Evolutionary conservation across 2,113 vertebrate species (phyloP).

Genomic region (Sylvietta virens): DNA sequence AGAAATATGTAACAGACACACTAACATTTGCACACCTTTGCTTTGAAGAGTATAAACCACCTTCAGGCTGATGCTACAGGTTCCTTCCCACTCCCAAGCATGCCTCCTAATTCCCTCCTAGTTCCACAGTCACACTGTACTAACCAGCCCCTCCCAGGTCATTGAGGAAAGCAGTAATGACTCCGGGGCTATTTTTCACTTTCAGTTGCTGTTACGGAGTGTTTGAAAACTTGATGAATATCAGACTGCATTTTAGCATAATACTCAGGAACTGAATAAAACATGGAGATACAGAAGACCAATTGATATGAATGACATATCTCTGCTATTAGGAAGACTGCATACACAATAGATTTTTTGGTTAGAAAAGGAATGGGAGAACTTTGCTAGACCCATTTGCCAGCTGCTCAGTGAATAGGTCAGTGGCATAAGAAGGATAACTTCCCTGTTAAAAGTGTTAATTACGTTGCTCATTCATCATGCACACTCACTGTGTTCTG

Average conservation of each 20-base stretch:
- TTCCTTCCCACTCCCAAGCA: background rate
- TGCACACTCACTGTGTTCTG: background rate
- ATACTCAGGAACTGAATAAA: constrained; percentile 64
- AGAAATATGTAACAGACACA: background rate
- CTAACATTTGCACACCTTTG: background rate
- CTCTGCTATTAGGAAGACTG: constrained; percentile 61
- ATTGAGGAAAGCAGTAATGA: constrained; percentile 42
- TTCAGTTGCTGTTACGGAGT: constrained; percentile 44
- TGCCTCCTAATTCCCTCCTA: background rate
- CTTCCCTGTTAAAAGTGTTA: constrained; percentile 8
- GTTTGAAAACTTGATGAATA: constrained; percentile 68
- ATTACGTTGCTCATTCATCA: constrained; percentile 17
- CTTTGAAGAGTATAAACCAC: background rate
- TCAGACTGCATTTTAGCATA: constrained; percentile 59
- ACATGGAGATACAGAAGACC: constrained; percentile 59
- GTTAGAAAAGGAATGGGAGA: constrained; percentile 38
- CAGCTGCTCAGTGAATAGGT: constrained; percentile 67
- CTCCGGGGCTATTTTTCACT: constrained; percentile 22
- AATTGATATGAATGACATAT: constrained; percentile 58
- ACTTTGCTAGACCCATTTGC: constrained; percentile 59
- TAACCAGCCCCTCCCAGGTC: constrained; percentile 18
- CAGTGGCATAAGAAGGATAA: constrained; percentile 32
- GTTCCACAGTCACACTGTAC: background rate
- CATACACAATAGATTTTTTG: constrained; percentile 58
- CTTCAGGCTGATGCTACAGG: background rate